Conservation (phyloP, 1,140 invertebrate genomes). For the Drosophila mayri region DNA sequence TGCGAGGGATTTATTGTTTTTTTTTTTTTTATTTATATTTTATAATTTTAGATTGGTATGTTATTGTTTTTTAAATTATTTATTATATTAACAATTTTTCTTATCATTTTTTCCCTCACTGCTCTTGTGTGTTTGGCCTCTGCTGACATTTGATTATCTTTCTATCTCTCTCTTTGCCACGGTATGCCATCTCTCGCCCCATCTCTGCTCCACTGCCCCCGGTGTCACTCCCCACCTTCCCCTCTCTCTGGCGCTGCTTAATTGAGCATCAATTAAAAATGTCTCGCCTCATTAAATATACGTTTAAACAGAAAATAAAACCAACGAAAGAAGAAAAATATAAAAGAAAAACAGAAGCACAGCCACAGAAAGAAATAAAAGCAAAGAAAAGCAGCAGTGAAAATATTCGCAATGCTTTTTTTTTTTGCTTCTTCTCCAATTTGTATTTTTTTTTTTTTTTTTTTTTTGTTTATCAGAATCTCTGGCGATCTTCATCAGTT, state of each 20-base stretch:
- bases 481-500: slow-evolving; percentile 28
- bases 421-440: not conserved
- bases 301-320: slow-evolving; percentile 44
- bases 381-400: slow-evolving; percentile 17
- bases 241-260: slow-evolving; percentile 48
- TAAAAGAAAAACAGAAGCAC: not conserved
- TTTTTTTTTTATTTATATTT: too few species aligned
- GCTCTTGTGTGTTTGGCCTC: slow-evolving; percentile 4
- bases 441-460: slow-evolving; percentile 11
- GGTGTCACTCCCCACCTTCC: slow-evolving; percentile 9
- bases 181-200: slow-evolving; percentile 12
- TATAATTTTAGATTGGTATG: not conserved
- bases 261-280: slow-evolving; percentile 82
- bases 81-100: too few species aligned
- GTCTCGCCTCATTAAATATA: slow-evolving; percentile 75
- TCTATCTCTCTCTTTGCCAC: slow-evolving; percentile 7
- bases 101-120: not conserved
- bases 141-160: slow-evolving; percentile 19
- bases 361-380: not conserved
- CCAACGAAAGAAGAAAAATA: slow-evolving; percentile 1
- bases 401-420: slow-evolving; percentile 15
- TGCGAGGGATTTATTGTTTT: too few species aligned
- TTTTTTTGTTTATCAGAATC: slow-evolving; percentile 24
- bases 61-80: not conserved
- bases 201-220: slow-evolving; percentile 25